phyloP scores from a whole-genome alignment of 2,113 vertebrate genomes.

The Octodon degus region DNA sequence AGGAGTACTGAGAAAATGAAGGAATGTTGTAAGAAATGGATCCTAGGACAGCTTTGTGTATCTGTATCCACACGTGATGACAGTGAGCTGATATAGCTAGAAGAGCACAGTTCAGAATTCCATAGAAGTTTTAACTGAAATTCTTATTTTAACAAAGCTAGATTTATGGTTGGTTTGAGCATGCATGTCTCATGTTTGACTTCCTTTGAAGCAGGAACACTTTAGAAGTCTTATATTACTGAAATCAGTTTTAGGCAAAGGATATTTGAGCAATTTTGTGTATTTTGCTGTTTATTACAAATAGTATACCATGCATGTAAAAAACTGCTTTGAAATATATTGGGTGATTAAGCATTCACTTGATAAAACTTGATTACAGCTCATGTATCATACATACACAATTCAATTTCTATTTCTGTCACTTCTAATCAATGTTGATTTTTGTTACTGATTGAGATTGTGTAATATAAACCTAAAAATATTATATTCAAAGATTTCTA shows the following conservation, averaged over 20 bases:
- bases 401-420: constrained; percentile 57
- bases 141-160: not conserved
- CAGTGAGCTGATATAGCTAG: not conserved
- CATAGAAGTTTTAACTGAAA: constrained; percentile 17
- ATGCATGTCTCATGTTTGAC: not conserved
- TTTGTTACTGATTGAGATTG: constrained; percentile 46
- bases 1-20: not conserved
- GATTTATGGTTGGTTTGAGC: constrained; percentile 12
- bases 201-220: not conserved
- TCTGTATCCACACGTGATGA: not conserved
- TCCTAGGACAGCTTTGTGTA: not conserved
- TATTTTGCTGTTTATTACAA: constrained; percentile 40
- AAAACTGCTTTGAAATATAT: constrained; percentile 11
- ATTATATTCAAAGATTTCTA: not conserved
- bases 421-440: constrained; percentile 9
- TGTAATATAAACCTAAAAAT: constrained; percentile 19
- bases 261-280: not conserved
- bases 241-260: not conserved
- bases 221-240: constrained; percentile 18
- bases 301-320: not conserved
- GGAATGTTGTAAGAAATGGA: not conserved
- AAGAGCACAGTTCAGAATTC: not conserved
- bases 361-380: constrained; percentile 23
- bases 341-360: constrained; percentile 16
- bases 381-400: not conserved